phyloP scores from a whole-genome alignment of 2,888 invertebrate genomes.

The Frankliniella intonsa region DNA sequence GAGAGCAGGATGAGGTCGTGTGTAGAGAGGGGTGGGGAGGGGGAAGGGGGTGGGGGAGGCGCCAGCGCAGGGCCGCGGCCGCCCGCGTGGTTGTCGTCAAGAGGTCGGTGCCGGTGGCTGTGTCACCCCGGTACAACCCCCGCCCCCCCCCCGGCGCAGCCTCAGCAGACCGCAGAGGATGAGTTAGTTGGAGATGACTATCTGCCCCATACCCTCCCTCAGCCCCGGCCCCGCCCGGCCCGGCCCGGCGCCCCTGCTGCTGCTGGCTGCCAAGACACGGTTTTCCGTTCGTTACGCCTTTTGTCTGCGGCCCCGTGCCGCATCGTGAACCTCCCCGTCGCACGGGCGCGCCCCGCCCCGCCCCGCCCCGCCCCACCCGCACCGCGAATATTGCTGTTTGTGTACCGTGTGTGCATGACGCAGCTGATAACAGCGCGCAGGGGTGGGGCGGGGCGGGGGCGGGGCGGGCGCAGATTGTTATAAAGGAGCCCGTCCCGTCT shows the following conservation, averaged over 20 bases:
- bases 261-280: slow-evolving; percentile 2
- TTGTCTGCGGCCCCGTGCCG: not conserved
- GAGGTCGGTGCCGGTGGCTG: too few relatives aligned
- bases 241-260: not conserved
- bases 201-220: not conserved
- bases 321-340: not conserved
- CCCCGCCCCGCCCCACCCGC: not conserved
- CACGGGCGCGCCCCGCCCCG: not conserved
- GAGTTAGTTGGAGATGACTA: slow-evolving; percentile 23
- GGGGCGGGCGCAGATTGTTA: slow-evolving; percentile 2
- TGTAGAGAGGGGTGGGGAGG: not conserved
- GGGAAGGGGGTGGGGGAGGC: not conserved
- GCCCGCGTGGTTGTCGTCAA: too few relatives aligned
- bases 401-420: slow-evolving; percentile 24
- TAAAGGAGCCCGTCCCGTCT: not conserved
- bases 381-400: slow-evolving; percentile 22
- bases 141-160: not conserved
- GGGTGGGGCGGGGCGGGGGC: not conserved
- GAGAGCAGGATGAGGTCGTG: too few relatives aligned
- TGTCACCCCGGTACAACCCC: not conserved
- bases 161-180: not conserved
- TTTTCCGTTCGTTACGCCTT: slow-evolving; percentile 24
- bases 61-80: not conserved
- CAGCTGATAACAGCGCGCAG: slow-evolving; percentile 3
- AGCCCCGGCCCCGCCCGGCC: not conserved